Percentiles rank a stretch among this genome's conserved stretches.
These are phyloP conservation scores for Patella depressa DNA, from an alignment of 2,888 invertebrate genomes.

Conservation along the genomic window DNA sequence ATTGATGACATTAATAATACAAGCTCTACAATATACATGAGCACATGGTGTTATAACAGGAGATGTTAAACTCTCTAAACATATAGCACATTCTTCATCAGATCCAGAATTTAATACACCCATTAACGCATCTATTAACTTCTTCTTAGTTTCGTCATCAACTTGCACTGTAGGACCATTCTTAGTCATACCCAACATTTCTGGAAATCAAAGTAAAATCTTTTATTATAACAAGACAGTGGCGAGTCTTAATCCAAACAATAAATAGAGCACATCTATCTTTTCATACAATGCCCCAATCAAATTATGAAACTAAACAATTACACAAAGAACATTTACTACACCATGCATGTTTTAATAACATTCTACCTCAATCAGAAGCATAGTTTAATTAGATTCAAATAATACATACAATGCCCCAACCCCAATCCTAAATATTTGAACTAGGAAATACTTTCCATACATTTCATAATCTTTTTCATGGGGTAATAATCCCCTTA, in stretches of 20 bases:
- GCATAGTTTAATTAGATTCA: no score
- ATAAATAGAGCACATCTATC: not conserved
- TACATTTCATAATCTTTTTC: no score
- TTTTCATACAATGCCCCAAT: not conserved
- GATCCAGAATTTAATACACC: constrained; percentile 49
- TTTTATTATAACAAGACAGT: not conserved
- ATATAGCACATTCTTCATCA: constrained; percentile 58
- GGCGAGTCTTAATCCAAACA: not conserved
- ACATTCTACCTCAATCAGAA: no score
- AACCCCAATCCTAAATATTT: no score
- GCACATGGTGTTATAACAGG: constrained; percentile 55
- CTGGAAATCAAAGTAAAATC: not conserved
- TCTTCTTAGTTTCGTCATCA: constrained; percentile 36
- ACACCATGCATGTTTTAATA: no score
- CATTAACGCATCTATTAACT: constrained; percentile 43
- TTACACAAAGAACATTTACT: not conserved
- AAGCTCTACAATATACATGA: constrained; percentile 52
- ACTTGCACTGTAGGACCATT: not conserved
- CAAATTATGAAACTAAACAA: not conserved
- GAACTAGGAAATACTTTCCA: no score
- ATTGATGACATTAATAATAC: constrained; percentile 50
- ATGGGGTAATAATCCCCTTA: not conserved
- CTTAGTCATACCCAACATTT: not conserved
- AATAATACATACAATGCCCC: no score
- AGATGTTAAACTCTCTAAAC: constrained; percentile 44